These are phyloP conservation scores for Gobius niger DNA, from an alignment of 2,113 vertebrate genomes.

Conservation along the genomic window DNA sequence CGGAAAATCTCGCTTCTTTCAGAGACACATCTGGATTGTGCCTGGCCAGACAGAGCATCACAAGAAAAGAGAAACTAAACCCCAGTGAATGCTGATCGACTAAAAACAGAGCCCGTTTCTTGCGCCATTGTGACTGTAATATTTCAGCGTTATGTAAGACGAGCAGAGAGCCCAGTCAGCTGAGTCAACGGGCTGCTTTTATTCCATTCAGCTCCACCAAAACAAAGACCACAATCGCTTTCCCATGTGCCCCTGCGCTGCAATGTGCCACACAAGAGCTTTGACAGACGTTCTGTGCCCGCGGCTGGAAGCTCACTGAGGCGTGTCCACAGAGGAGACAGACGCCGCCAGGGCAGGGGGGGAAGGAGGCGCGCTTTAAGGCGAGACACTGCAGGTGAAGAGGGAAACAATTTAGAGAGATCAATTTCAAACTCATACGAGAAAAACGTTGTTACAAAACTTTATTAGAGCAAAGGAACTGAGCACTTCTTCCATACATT, in stretches of 20 bases:
- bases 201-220: slow-evolving; percentile 35
- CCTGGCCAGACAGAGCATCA: too few relatives aligned
- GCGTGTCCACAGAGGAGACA: slow-evolving; percentile 37
- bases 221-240: slow-evolving; percentile 40
- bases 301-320: slow-evolving; percentile 50
- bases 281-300: slow-evolving; percentile 33
- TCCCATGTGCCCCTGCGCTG: slow-evolving; percentile 43
- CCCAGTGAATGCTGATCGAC: background rate
- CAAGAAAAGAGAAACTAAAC: background rate
- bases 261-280: slow-evolving; percentile 26
- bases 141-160: slow-evolving; percentile 40
- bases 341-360: slow-evolving; percentile 5
- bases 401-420: too few relatives aligned
- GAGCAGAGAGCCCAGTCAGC: slow-evolving; percentile 27
- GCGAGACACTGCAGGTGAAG: too few relatives aligned
- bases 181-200: slow-evolving; percentile 16
- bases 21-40: background rate
- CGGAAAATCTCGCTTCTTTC: background rate
- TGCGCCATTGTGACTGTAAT: background rate
- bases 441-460: too few relatives aligned
- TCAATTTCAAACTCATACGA: too few relatives aligned
- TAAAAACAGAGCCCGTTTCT: background rate
- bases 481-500: too few relatives aligned
- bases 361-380: background rate
- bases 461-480: too few relatives aligned